A percentile compares a stretch with the other conserved stretches of the same genome.
phyloP scores from a whole-genome alignment of 1,140 invertebrate genomes.

The Akabosia matsudoensis region DNA sequence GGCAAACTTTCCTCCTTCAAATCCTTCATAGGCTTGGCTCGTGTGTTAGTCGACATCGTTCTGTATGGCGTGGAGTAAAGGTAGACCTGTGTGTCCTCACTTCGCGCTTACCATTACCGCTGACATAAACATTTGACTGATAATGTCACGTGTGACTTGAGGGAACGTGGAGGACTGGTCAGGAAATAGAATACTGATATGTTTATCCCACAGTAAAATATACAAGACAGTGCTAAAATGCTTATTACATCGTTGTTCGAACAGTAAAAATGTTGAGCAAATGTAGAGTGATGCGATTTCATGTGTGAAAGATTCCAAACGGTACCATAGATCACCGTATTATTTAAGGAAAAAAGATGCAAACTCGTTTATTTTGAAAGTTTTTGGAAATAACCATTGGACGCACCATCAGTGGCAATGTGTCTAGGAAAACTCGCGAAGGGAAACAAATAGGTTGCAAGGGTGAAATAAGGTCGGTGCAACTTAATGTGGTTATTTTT shows the following conservation, averaged over 20 bases:
- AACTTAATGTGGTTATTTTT: slow-evolving; percentile 28
- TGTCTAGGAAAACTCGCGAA: background rate
- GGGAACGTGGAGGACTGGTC: background rate
- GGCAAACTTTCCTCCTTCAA: background rate
- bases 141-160: background rate
- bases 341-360: background rate
- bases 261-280: no score
- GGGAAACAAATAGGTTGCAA: slow-evolving; percentile 15
- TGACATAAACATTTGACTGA: background rate
- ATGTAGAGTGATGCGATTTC: no score
- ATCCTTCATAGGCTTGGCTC: background rate
- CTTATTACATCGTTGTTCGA: no score
- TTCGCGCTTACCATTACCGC: background rate
- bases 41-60: no score
- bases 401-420: background rate
- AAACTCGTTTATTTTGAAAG: background rate
- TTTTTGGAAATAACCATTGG: background rate
- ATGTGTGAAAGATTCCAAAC: no score
- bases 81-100: no score
- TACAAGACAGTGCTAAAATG: no score
- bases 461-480: slow-evolving; percentile 20
- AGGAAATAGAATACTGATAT: background rate
- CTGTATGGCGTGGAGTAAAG: no score
- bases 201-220: no score
- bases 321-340: no score